phyloP scores from a whole-genome alignment of 2,888 invertebrate species.

The Caenorhabditis sinica region DNA sequence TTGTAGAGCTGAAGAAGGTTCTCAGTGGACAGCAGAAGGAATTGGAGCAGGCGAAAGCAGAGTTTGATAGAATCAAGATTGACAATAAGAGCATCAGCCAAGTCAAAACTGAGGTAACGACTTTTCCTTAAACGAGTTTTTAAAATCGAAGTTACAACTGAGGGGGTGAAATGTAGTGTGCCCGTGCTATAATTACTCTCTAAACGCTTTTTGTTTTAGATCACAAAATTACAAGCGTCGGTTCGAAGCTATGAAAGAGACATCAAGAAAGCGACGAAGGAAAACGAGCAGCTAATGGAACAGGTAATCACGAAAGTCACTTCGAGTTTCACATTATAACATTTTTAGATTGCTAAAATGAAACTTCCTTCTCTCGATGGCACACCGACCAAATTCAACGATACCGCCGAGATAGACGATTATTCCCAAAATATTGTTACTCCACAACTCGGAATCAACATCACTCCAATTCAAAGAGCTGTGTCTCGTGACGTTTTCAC shows the following conservation, averaged over 20 bases:
- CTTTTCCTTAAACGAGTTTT: too few relatives aligned
- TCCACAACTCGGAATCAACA: neutral
- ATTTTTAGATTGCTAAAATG: constrained; percentile 24
- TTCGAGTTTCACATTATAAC: neutral
- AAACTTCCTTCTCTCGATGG: neutral
- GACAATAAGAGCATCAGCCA: constrained; percentile 1
- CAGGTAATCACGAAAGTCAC: neutral
- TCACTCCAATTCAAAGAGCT: constrained; percentile 36
- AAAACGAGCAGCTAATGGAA: constrained; percentile 29
- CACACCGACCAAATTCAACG: neutral
- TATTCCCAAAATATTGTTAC: neutral
- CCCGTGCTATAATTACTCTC: too few relatives aligned
- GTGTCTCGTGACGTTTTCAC: constrained; percentile 32
- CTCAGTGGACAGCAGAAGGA: neutral
- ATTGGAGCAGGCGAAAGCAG: constrained; percentile 15
- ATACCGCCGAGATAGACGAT: constrained; percentile 7
- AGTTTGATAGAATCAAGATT: constrained; percentile 2
- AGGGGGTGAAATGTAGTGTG: too few relatives aligned
- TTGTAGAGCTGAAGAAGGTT: constrained; percentile 5
- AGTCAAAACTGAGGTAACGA: constrained; percentile 14
- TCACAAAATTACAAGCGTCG: constrained; percentile 2
- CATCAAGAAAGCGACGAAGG: constrained; percentile 18
- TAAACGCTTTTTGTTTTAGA: constrained; percentile 3
- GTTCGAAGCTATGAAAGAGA: constrained; percentile 15
- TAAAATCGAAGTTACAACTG: too few relatives aligned